Conservation (phyloP, 2,888 invertebrate genomes). For the Bellardia pandia region DNA sequence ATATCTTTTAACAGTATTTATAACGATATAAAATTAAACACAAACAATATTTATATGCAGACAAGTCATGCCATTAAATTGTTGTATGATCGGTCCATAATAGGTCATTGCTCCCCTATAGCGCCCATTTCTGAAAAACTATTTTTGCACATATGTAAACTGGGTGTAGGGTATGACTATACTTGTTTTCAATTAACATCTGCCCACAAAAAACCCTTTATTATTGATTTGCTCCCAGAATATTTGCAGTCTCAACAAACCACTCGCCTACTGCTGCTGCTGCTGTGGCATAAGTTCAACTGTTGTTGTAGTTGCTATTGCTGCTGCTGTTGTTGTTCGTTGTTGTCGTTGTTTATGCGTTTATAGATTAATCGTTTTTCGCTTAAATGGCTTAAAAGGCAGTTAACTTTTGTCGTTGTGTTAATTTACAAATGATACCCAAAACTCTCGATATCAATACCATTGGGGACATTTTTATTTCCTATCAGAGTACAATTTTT, state of each 20-base stretch:
- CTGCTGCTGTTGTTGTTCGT: not conserved
- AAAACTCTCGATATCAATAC: constrained; percentile 68
- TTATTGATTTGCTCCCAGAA: not conserved
- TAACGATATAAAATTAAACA: no score
- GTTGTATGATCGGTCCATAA: no score
- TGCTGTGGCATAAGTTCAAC: constrained; percentile 7
- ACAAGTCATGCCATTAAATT: no score
- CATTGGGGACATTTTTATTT: constrained; percentile 62
- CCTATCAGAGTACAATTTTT: constrained; percentile 56
- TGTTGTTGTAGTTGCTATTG: constrained; percentile 5
- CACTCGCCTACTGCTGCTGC: not conserved
- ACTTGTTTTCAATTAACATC: not conserved
- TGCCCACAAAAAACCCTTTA: not conserved
- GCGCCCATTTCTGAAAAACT: no score
- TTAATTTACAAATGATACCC: constrained; percentile 76
- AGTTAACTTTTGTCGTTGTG: constrained; percentile 77
- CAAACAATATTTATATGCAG: no score
- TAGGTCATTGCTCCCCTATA: no score
- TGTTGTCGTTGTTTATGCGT: constrained; percentile 81
- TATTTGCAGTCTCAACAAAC: not conserved
- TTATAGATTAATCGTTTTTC: constrained; percentile 83
- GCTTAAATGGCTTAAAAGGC: constrained; percentile 81
- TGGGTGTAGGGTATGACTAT: no score
- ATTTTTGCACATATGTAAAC: no score
- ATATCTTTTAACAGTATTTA: no score